Conservation (phyloP, 2,113 vertebrate species). For the Pimephales promelas region DNA sequence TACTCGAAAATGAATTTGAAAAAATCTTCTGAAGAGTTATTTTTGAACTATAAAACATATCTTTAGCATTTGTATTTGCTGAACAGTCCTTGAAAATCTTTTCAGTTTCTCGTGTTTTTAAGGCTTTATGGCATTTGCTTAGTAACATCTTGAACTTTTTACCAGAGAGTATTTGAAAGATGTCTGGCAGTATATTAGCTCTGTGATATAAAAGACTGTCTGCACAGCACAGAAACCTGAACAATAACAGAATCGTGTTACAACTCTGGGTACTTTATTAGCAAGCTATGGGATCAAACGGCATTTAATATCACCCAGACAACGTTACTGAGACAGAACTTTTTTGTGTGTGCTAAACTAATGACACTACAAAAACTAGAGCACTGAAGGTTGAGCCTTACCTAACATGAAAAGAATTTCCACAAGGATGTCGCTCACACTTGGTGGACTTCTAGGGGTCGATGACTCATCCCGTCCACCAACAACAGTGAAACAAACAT, state of each 20-base stretch:
- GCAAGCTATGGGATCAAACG: background rate
- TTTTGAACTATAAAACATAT: background rate
- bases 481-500: constrained; percentile 79
- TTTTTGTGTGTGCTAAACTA: background rate
- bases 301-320: background rate
- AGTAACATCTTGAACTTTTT: background rate
- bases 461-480: constrained; percentile 72
- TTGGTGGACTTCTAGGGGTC: constrained; percentile 73
- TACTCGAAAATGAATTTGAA: background rate
- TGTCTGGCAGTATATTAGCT: background rate
- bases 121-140: background rate
- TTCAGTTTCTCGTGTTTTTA: constrained; percentile 3
- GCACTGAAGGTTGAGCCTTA: constrained; percentile 56
- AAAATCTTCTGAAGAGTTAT: background rate
- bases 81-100: background rate
- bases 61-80: background rate
- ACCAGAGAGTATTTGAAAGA: background rate
- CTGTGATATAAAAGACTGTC: background rate
- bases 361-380: background rate
- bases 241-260: background rate
- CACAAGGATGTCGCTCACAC: constrained; percentile 81
- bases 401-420: constrained; percentile 84
- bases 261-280: background rate
- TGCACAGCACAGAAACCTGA: background rate
- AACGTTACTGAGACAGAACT: background rate